Base-by-base conservation (phyloP, 2,113 vertebrate genomes). In the Globicephala melas region DNA sequence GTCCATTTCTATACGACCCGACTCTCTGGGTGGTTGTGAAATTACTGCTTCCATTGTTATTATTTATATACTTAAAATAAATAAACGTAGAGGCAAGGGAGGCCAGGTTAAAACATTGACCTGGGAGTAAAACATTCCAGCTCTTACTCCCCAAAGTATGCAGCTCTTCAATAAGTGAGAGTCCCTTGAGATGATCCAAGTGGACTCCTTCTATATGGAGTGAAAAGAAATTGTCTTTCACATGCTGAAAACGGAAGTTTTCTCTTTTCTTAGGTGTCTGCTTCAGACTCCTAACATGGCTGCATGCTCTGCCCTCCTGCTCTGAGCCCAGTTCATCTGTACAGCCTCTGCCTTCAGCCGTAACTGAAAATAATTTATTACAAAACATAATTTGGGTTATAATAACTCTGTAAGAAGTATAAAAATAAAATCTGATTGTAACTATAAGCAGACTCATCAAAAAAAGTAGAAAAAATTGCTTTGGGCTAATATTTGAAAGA, bases 291-390 rank as follows among this genome's bases (percentile, higher is more conserved):
- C 28, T 33, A 41, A n/a, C 17, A 17, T 18, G 36, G 6, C 11
- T 36, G 33, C 25, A 21, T 36, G 8, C 18, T 68, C 60, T 77
- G 21, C 67, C 26, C 8, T 79, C 58, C 8, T 41, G 23, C 20
- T 67, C 4, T 26, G 76, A 20, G 44, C 17, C 38, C 77, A 53
- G 7, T 41, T 85, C 50, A 28, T 62, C 67, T 67, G 44, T 14
- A 53, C 9, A 44, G 47, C 63, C 26, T 92, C 31, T 68, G 38
- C 71, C 82, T 74, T 91, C 5, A 73, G 31, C 60, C 55, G 1
- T 70, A 91, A 81, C 21, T 89, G 87, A 89, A 80, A 83, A 89
- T 87, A 73, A 95, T 41, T 55, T 80, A 92, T 67, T 81, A 55
- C 71, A 63, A 96, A 89, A 74, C 11, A 5, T 77, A 67, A 88